A percentile compares a stretch with the other conserved stretches of the same genome.
These are phyloP conservation scores for Aproaerema taeniolella DNA, from an alignment of 2,888 invertebrate genomes.

Conservation along the genomic window DNA sequence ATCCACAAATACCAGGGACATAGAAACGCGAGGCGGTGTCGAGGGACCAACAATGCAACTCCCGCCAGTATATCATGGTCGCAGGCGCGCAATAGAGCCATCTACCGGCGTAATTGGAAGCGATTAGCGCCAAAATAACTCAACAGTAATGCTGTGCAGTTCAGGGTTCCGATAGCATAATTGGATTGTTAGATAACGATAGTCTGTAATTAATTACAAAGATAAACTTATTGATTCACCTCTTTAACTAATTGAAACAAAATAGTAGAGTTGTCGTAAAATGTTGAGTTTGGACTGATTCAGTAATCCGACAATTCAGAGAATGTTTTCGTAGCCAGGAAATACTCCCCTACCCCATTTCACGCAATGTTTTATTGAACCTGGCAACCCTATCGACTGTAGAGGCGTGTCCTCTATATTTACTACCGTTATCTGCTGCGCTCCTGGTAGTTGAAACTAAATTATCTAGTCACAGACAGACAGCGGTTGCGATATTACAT, in stretches of 20 bases:
- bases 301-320: too few species aligned
- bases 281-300: too few species aligned
- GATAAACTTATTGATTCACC: too few species aligned
- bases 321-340: too few species aligned
- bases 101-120: slow-evolving; percentile 24
- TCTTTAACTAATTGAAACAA: too few species aligned
- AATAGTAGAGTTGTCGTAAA: too few species aligned
- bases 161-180: too few species aligned
- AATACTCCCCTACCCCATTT: too few species aligned
- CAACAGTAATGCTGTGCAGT: slow-evolving; percentile 1
- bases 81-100: slow-evolving; percentile 8
- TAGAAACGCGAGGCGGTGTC: slow-evolving; percentile 1
- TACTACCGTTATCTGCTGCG: slow-evolving; percentile 18
- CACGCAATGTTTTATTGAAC: too few species aligned
- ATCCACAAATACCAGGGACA: slow-evolving; percentile 4
- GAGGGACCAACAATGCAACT: slow-evolving; percentile 9
- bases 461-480: slow-evolving; percentile 16
- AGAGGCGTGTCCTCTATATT: slow-evolving; percentile 18
- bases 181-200: too few species aligned
- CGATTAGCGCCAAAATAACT: slow-evolving; percentile 24
- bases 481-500: slow-evolving; percentile 16
- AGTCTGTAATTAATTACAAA: too few species aligned
- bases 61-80: slow-evolving; percentile 8
- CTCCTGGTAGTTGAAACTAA: slow-evolving; percentile 17
- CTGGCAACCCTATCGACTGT: slow-evolving; percentile 8